Conservation (phyloP, 2,797 vertebrate species). For the Chelonia mydas region DNA sequence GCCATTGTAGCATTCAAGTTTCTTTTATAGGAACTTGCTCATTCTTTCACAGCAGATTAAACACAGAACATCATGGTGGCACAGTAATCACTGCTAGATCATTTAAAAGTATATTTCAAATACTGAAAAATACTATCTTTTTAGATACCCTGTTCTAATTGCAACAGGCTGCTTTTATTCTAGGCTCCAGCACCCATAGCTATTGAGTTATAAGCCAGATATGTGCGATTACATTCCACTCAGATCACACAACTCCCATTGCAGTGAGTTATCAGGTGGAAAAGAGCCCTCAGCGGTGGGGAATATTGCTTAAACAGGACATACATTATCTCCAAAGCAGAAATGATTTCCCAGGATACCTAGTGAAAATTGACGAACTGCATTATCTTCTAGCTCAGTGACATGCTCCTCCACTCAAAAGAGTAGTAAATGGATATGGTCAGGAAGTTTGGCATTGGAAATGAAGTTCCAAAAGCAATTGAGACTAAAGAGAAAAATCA, state of each 20-base stretch:
- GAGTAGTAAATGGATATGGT: neutral
- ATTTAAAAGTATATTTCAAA: conserved; percentile 12
- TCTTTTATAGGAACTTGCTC: neutral
- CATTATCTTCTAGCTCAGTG: fast-evolving
- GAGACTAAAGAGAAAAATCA: conserved; percentile 37
- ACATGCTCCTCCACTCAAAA: neutral
- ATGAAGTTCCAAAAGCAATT: neutral
- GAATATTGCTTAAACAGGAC: neutral
- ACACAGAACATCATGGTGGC: too few species aligned
- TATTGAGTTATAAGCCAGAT: neutral
- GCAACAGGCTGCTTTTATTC: neutral
- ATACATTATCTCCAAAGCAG: neutral
- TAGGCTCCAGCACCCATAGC: neutral
- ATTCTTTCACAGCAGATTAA: conserved; percentile 13
- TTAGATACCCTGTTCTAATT: neutral
- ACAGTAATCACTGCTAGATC: neutral
- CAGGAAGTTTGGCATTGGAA: neutral
- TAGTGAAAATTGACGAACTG: conserved; percentile 10
- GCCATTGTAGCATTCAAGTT: neutral
- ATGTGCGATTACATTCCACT: neutral
- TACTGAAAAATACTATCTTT: neutral
- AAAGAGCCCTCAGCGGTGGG: neutral
- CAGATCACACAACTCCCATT: neutral
- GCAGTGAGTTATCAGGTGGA: conserved; percentile 13
- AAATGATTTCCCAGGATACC: neutral